Base-by-base conservation (phyloP, 2,797 vertebrate genomes). In the Merluccius polli region DNA sequence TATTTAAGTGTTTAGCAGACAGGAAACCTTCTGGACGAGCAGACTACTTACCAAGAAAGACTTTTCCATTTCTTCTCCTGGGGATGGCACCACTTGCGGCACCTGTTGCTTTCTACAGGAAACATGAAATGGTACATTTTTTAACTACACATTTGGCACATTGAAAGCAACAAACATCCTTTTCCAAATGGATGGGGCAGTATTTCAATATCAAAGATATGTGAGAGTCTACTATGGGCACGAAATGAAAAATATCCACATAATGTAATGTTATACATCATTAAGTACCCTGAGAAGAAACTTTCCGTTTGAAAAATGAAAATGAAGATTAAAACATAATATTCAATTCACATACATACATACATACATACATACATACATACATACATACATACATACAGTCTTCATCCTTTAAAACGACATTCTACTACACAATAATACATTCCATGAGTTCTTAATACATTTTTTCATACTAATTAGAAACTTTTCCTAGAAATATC, bases 71-170 rank as follows among this genome's bases (percentile, higher is more conserved):
- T 89, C 94, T 96, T 85, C 95, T 92, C 92, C 95, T 96, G 82
- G 95, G 95, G 86, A 96, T 92, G 84, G 95, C 95, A 69, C 97
- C 97, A 88, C 95, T 97, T 85, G 97, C 95, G 75, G 97, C 97
- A 83, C 97, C 97, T 90, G 95, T 96, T 92, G 95, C 90, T 93
- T 98, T 99, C 98, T 99, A 94, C 78, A 91, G 91, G 85, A 89
- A 91, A 92, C 83, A 85, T 15, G 65, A 74, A 79, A 70, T 5
- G 84, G 38, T 31, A 67, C 32, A 71, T 6, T 29, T 16, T 72
- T 48, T 18, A 59, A 59, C n/a, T n/a, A 24, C 52, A 59, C n/a
- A 0, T 59, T n/a, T 59, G 21, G 52, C 52, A 24, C 21, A 7
- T 59, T 24, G 10, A 18, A n/a, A 59, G 52, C n/a, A 52, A 52